Evolutionary conservation across 1,140 invertebrate genomes (phyloP), one percentile per base, ranked within the genome.

Genomic region (Pogonognathellus flavescens): DNA sequence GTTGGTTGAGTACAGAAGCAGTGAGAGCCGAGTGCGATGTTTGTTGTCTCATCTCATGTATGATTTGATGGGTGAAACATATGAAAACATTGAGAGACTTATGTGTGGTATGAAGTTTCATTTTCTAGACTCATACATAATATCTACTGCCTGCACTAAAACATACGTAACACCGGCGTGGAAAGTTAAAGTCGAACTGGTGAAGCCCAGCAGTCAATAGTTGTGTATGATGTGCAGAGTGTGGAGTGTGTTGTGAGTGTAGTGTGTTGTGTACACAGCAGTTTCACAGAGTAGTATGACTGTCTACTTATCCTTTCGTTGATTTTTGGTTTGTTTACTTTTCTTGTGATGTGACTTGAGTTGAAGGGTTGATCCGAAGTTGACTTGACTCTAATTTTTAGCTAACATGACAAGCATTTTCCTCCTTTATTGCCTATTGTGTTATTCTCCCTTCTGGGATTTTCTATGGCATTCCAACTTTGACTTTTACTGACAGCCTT

Each of bases 321-420:
- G 41, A 76, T 76, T 76, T 31, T 49, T 76, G 41, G 70, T 76
- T 76, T 76, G 41, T 76, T 76, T 76, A 76, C 70, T 49, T 76
- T 76, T 76, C 70, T 76, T 31, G 41, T 76, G 70, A 76, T 76
- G 31, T 76, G 70, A 76, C 70, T 76, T 76, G 41, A 76, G 31
- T 76, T 76, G 70, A 76, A 76, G 70, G 41, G 31, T 76, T 76
- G 70, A 76, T 49, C 25, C 70, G 41, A n/a, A 76, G 70, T 76
- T 76, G 25, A 76, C 70, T 76, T 76, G 70, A 76, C 70, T 76
- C 31, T 41, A 41, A 41, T 41, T 41, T 18, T n/a, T 18, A 41
- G 70, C 49, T 76, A 49, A 31, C 70, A n/a, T 76, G 31, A 76
- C 22, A 10, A 50, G 16, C 41, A 18, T 76, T 76, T 2, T 76